Conservation (phyloP, 2,113 vertebrate genomes). For the Emydocephalus ijimae region DNA sequence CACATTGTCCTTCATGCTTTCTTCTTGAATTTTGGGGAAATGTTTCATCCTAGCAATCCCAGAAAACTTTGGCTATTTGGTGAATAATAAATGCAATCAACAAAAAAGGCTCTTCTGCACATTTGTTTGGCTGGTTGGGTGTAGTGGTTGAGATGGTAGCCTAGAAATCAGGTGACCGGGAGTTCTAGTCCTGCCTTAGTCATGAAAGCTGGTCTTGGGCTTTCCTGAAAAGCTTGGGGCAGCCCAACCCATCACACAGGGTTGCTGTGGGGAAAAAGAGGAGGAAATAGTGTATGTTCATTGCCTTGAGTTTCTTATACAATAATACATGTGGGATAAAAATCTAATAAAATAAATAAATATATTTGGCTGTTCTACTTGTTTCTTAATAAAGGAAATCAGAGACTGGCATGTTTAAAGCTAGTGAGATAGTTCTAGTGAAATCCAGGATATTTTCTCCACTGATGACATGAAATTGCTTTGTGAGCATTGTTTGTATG, state of each 20-base stretch:
- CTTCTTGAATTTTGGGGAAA: background rate
- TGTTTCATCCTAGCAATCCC: background rate
- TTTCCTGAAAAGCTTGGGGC: background rate
- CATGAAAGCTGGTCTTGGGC: background rate
- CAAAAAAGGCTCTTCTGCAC: background rate
- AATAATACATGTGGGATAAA: background rate
- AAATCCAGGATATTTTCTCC: slow-evolving; percentile 35
- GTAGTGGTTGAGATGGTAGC: background rate
- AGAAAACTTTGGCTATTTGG: background rate
- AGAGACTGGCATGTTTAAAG: slow-evolving; percentile 26
- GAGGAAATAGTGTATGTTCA: background rate
- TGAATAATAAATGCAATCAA: background rate
- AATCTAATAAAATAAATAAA: background rate
- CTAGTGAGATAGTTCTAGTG: slow-evolving; percentile 24
- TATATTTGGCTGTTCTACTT: background rate
- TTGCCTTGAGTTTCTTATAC: background rate
- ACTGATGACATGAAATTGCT: slow-evolving; percentile 41
- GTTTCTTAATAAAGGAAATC: slow-evolving; percentile 18
- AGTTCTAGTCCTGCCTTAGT: background rate
- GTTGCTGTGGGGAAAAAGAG: background rate
- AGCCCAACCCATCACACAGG: background rate
- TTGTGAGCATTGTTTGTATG: background rate
- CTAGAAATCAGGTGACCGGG: background rate
- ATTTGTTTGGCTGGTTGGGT: background rate
- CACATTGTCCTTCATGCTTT: background rate